These are phyloP conservation scores for Micropterix aruncella DNA, from an alignment of 2,888 invertebrate genomes.

Conservation along the genomic window DNA sequence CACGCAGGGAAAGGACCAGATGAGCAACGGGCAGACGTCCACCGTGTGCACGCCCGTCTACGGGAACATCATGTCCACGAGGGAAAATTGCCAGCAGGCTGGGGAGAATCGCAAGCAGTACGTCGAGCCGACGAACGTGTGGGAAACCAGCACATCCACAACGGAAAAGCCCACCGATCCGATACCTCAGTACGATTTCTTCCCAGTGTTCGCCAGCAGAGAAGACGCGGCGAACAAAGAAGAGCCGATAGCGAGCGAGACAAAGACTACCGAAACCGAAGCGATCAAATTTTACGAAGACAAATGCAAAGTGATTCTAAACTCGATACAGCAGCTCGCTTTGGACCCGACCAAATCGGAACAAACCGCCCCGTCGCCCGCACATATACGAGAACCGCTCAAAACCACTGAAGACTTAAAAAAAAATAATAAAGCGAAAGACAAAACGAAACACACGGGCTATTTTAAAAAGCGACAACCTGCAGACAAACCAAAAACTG, in stretches of 20 bases:
- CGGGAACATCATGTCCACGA: slow-evolving; percentile 33
- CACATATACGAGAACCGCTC: too few species aligned
- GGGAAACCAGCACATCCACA: neutral
- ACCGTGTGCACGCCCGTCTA: slow-evolving; percentile 35
- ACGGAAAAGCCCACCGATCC: slow-evolving; percentile 18
- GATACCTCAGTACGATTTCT: slow-evolving; percentile 35
- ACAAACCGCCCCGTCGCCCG: too few species aligned
- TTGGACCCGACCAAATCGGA: slow-evolving; percentile 41
- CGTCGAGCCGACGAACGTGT: neutral
- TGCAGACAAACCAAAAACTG: too few species aligned
- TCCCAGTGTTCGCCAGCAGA: slow-evolving; percentile 35
- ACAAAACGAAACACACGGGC: too few species aligned
- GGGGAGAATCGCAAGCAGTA: neutral
- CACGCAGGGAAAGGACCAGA: neutral
- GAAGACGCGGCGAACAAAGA: slow-evolving; percentile 13
- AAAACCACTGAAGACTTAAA: too few species aligned
- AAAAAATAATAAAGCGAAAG: too few species aligned
- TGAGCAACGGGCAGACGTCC: slow-evolving; percentile 8
- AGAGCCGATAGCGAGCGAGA: slow-evolving; percentile 13
- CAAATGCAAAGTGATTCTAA: slow-evolving; percentile 34
- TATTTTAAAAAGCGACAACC: too few species aligned
- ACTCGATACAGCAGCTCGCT: slow-evolving; percentile 38
- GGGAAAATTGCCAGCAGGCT: slow-evolving; percentile 27
- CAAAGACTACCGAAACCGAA: slow-evolving; percentile 8
- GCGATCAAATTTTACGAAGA: slow-evolving; percentile 24